Conservation (phyloP, 2,888 invertebrate species). For the Micoletzkya japonica region DNA sequence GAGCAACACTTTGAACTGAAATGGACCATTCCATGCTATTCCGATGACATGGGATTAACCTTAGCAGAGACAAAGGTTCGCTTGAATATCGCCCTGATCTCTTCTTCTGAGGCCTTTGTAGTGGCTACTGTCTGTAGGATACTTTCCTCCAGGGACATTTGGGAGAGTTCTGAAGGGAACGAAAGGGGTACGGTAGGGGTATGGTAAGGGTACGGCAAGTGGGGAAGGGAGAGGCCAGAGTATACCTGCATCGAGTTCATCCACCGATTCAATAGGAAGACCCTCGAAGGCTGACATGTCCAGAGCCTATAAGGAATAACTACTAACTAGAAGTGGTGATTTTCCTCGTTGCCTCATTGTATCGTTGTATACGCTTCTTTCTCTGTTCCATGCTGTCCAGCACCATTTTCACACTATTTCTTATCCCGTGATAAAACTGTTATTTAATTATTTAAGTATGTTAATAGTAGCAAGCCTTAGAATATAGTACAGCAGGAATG, state of each 20-base stretch:
- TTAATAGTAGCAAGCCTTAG: too few species aligned
- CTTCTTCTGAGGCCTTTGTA: not conserved
- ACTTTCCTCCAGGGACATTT: conserved; percentile 26
- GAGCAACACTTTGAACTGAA: conserved; percentile 36
- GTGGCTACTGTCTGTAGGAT: not conserved
- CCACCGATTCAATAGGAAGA: not conserved
- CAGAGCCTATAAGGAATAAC: conserved; percentile 3
- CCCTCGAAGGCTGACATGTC: conserved; percentile 21
- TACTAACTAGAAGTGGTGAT: too few species aligned
- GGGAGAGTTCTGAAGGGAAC: conserved; percentile 13
- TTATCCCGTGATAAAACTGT: too few species aligned
- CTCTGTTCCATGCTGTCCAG: too few species aligned
- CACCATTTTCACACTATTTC: too few species aligned
- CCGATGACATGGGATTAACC: not conserved
- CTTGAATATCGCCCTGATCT: not conserved
- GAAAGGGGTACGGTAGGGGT: not conserved
- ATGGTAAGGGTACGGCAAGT: not conserved
- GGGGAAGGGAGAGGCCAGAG: too few species aligned
- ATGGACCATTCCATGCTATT: not conserved
- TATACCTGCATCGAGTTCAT: conserved; percentile 23
- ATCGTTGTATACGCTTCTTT: too few species aligned
- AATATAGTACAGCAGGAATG: not conserved
- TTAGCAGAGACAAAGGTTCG: not conserved
- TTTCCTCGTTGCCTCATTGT: too few species aligned
- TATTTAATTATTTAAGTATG: too few species aligned